Percentiles rank a stretch among this genome's conserved stretches.
Conservation (phyloP, 2,113 vertebrate genomes). For the Saguinus imperator region DNA sequence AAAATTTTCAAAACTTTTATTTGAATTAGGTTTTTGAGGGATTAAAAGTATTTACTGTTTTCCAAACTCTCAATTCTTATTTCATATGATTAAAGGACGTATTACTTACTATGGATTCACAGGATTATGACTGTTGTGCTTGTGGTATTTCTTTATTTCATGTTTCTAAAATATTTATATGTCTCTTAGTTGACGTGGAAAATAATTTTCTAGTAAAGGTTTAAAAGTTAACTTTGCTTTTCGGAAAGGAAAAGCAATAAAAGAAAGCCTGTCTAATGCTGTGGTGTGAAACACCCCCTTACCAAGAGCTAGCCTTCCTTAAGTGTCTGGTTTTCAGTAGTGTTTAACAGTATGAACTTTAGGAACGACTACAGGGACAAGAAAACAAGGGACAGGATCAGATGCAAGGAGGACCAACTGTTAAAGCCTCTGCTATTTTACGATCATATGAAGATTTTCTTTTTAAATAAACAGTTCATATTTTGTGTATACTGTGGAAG, state of each 20-base stretch:
- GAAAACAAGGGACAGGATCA: not conserved
- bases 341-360: not conserved
- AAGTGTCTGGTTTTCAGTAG: not conserved
- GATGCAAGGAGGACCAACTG: rapidly evolving
- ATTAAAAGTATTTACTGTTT: not conserved
- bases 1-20: not conserved
- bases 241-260: not conserved
- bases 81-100: not conserved
- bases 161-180: not conserved
- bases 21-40: not conserved
- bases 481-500: not conserved
- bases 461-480: not conserved
- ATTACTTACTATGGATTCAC: not conserved
- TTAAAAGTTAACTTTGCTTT: not conserved
- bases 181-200: not conserved
- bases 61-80: slow-evolving; percentile 1
- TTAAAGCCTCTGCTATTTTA: not conserved
- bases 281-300: not conserved
- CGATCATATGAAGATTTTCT: not conserved
- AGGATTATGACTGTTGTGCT: not conserved
- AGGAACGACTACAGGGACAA: not conserved
- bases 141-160: not conserved
- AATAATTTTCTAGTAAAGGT: not conserved
- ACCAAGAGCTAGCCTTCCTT: not conserved
- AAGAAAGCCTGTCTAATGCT: not conserved